phyloP scores from a whole-genome alignment of 2,113 vertebrate species.

The Mesitornis unicolor region DNA sequence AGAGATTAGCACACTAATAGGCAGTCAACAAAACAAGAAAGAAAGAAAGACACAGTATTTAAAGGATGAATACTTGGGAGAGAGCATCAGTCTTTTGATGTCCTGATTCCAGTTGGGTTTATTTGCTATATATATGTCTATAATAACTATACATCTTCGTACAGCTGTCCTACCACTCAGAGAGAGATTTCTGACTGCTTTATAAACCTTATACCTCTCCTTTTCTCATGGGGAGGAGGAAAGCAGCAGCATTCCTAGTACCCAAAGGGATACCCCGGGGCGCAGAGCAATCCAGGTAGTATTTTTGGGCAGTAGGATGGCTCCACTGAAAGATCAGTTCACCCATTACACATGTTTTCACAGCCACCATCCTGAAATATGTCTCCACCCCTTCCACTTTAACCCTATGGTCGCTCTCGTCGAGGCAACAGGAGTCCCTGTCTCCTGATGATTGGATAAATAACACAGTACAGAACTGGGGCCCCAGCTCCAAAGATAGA shows the following conservation, averaged over 20 bases:
- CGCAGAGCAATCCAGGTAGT: accelerated
- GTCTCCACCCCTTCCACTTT: not conserved
- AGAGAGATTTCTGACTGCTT: not conserved
- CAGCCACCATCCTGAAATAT: not conserved
- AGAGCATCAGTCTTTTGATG: conserved; percentile 60
- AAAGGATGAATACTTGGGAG: conserved; percentile 56
- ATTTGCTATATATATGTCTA: conserved; percentile 63
- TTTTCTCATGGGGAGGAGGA: not conserved
- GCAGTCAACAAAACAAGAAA: conserved; percentile 64
- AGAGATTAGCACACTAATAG: conserved; percentile 64
- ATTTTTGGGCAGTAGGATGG: not conserved
- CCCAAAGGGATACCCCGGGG: not conserved
- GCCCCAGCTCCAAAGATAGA: accelerated
- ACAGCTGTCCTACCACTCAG: conserved; percentile 23
- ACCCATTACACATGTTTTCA: accelerated
- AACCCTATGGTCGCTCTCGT: accelerated
- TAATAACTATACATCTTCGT: conserved; percentile 51
- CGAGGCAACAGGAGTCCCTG: accelerated
- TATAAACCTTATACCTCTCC: not conserved
- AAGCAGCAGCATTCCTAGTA: accelerated
- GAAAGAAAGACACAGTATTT: conserved; percentile 51
- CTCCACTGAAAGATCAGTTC: not conserved
- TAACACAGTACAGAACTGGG: not conserved
- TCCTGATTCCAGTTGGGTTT: conserved; percentile 50
- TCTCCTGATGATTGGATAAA: not conserved